phyloP scores from a whole-genome alignment of 1,140 invertebrate species.

The Maniola jurtina region DNA sequence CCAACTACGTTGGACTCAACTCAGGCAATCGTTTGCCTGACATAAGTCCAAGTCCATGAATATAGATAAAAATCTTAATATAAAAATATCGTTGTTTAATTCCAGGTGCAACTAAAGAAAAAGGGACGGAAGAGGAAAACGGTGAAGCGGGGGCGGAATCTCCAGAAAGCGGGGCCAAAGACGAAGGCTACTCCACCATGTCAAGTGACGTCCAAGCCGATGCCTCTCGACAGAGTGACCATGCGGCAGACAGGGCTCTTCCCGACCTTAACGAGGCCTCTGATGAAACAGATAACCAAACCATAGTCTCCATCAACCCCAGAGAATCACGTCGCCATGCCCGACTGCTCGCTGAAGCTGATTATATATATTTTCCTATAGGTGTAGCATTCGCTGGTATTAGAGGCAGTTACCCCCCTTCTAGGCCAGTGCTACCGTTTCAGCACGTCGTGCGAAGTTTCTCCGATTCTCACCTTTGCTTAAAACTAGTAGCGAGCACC shows the following conservation, averaged over 20 bases:
- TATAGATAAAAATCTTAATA: neutral
- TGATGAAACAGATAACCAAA: constrained; percentile 82
- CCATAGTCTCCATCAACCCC: constrained; percentile 77
- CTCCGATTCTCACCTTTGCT: constrained; percentile 85
- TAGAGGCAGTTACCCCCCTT: constrained; percentile 85
- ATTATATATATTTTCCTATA: constrained; percentile 84
- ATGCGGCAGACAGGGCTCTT: constrained; percentile 79
- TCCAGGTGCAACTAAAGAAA: constrained; percentile 59
- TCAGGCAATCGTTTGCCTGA: too few relatives aligned
- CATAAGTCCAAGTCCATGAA: too few relatives aligned
- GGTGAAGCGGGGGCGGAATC: constrained; percentile 81
- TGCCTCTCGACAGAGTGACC: constrained; percentile 79
- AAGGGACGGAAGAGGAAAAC: constrained; percentile 73
- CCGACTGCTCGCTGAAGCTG: constrained; percentile 80
- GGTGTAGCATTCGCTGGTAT: constrained; percentile 83
- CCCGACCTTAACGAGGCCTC: constrained; percentile 86
- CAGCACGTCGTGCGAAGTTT: constrained; percentile 86
- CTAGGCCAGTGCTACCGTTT: constrained; percentile 83
- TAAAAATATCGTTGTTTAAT: constrained; percentile 17
- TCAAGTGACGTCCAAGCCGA: constrained; percentile 91
- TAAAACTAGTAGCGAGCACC: constrained; percentile 81
- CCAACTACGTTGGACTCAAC: too few relatives aligned
- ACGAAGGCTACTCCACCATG: constrained; percentile 94
- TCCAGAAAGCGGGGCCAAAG: constrained; percentile 86
- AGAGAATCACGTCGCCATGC: constrained; percentile 74